These are phyloP conservation scores for Macrochelys suwanniensis DNA, from an alignment of 2,797 vertebrate species.

Conservation along the genomic window DNA sequence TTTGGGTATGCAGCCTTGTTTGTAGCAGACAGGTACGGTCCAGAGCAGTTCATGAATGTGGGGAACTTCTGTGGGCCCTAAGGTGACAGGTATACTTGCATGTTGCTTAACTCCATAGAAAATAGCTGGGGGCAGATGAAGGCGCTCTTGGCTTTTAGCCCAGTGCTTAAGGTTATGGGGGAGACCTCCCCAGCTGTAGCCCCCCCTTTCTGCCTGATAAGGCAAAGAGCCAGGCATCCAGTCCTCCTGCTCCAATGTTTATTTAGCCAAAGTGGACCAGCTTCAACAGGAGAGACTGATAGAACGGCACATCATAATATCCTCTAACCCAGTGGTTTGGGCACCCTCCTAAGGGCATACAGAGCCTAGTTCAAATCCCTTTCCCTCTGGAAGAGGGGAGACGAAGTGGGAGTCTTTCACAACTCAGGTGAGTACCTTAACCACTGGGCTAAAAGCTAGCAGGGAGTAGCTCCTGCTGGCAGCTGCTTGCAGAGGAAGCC, in stretches of 20 bases:
- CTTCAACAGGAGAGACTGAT: neutral
- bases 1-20: neutral
- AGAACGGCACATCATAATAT: neutral
- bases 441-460: neutral
- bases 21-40: too few relatives aligned
- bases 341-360: neutral
- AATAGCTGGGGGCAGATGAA: neutral
- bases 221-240: neutral
- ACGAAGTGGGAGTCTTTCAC: neutral
- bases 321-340: neutral
- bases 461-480: neutral
- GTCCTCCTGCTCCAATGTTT: neutral
- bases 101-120: neutral
- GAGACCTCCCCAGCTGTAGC: neutral
- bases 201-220: neutral
- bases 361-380: neutral
- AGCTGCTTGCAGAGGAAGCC: neutral
- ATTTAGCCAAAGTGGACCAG: neutral
- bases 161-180: neutral
- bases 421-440: neutral
- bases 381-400: too few relatives aligned
- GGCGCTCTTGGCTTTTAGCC: neutral
- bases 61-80: neutral
- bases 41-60: neutral
- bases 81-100: rapidly evolving